phyloP scores from a whole-genome alignment of 2,888 invertebrate genomes.

The Sisyra terminalis region DNA sequence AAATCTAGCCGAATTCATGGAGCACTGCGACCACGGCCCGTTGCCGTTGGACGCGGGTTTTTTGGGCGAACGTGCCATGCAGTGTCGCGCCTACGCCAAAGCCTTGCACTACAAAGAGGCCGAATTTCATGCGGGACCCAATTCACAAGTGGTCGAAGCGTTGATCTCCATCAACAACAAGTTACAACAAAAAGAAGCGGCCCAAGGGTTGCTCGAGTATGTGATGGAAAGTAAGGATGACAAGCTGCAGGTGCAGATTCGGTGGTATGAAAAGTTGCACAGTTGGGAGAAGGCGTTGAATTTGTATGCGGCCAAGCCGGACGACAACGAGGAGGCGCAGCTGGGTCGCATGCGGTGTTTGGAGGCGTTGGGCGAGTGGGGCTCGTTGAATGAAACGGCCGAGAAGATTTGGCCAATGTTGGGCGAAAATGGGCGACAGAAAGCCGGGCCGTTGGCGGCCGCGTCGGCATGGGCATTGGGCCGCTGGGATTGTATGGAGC shows the following conservation, averaged over 20 bases:
- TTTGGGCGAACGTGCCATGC: conserved; percentile 87
- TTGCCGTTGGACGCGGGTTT: conserved; percentile 76
- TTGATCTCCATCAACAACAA: conserved; percentile 96
- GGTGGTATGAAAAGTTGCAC: conserved; percentile 98
- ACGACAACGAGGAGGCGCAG: conserved; percentile 31
- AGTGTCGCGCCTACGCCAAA: conserved; percentile 74
- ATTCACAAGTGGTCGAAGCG: conserved; percentile 79
- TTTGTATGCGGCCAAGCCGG: conserved; percentile 65
- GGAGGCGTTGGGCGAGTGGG: conserved; percentile 96
- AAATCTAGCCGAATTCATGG: conserved; percentile 98
- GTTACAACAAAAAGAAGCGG: conserved; percentile 94
- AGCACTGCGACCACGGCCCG: conserved; percentile 94
- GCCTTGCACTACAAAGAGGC: conserved; percentile 83
- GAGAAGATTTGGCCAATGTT: conserved; percentile 64
- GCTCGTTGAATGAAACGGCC: conserved; percentile 63
- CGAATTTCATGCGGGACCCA: conserved; percentile 73
- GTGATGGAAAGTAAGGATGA: conserved; percentile 67
- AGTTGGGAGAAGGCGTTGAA: conserved; percentile 95
- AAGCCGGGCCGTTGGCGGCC: conserved; percentile 79
- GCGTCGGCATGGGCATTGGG: conserved; percentile 93
- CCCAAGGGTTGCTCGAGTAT: conserved; percentile 80
- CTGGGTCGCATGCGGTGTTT: conserved; percentile 83
- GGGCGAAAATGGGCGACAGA: conserved; percentile 34
- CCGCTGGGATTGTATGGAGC: conserved; percentile 88
- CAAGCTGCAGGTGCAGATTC: conserved; percentile 55